Evolutionary conservation across 2,888 invertebrate species (phyloP).

Genomic region (Phortica magna): DNA sequence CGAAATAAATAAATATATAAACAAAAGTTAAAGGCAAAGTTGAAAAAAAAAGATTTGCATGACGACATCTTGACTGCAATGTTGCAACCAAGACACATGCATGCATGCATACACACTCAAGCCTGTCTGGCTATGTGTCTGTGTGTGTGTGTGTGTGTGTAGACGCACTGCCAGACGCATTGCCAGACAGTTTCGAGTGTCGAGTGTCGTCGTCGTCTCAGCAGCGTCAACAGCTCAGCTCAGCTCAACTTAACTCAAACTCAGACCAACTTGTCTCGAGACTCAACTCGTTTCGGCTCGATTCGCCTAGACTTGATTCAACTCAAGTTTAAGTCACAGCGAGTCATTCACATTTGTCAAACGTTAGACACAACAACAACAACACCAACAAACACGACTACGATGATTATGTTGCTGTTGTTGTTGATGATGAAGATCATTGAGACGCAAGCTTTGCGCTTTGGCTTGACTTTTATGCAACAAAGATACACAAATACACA

Average conservation of each 20-base stretch:
- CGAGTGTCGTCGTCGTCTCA: not conserved
- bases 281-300: not conserved
- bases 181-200: conserved; percentile 68
- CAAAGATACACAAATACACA: not conserved
- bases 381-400: not conserved
- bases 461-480: not conserved
- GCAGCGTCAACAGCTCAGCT: not conserved
- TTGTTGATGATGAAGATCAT: no score
- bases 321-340: conserved; percentile 58
- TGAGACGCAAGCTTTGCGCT: not conserved
- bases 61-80: conserved; percentile 33
- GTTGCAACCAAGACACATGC: conserved; percentile 50
- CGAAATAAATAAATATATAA: not conserved
- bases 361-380: conserved; percentile 27
- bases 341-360: conserved; percentile 73
- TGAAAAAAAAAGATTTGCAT: conserved; percentile 8
- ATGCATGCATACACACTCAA: conserved; percentile 36
- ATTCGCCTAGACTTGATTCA: not conserved
- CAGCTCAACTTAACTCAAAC: not conserved
- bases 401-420: not conserved
- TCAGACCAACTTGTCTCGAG: not conserved
- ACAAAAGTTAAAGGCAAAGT: not conserved
- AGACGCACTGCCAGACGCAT: conserved; percentile 60
- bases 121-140: conserved; percentile 37
- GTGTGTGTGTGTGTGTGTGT: conserved; percentile 40